These are phyloP conservation scores for Engraulis encrasicolus DNA, from an alignment of 2,113 vertebrate genomes.

Conservation along the genomic window DNA sequence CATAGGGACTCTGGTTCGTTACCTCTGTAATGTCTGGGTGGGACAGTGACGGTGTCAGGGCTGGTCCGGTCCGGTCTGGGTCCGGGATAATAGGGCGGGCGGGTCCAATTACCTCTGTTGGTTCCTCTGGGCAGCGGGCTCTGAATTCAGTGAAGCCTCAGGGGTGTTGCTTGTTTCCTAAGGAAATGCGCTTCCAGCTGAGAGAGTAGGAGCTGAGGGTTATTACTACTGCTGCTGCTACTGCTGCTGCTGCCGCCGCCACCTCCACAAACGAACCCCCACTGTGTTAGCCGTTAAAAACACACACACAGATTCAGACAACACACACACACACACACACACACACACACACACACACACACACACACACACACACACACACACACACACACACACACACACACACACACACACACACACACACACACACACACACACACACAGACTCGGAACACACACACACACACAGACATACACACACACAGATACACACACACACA, in stretches of 20 bases:
- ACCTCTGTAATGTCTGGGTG: conserved; percentile 51
- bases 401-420: not conserved
- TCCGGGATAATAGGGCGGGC: too few relatives aligned
- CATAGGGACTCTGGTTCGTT: not conserved
- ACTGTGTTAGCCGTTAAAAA: conserved; percentile 30
- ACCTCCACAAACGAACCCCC: not conserved
- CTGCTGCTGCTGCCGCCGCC: conserved; percentile 48
- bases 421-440: not conserved
- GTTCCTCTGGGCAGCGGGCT: conserved; percentile 42
- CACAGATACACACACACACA: too few relatives aligned
- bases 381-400: not conserved
- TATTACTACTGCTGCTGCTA: conserved; percentile 57
- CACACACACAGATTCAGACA: not conserved
- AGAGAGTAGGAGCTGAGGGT: conserved; percentile 57
- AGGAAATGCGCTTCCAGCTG: conserved; percentile 76
- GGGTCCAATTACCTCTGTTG: not conserved
- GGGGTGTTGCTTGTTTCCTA: conserved; percentile 83
- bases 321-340: not conserved
- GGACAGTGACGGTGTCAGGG: not conserved
- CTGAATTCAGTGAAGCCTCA: conserved; percentile 72
- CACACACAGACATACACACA: not conserved
- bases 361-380: not conserved
- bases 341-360: not conserved
- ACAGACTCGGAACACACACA: not conserved
- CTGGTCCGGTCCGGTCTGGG: not conserved